Conservation (phyloP, 2,797 vertebrate species). For the Synanceia verrucosa region DNA sequence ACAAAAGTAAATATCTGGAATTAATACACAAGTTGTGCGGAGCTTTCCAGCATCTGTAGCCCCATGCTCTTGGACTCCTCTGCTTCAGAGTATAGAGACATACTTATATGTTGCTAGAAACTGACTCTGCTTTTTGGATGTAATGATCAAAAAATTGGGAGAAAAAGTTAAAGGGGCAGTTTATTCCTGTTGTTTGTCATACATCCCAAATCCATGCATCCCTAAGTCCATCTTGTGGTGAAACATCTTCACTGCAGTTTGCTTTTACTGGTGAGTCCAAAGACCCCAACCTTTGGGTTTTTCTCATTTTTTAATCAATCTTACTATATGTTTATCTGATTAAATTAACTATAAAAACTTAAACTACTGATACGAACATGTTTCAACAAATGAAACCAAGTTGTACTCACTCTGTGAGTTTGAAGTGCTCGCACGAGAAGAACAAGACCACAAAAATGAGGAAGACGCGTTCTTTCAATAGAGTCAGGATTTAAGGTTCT, state of each 20-base stretch:
- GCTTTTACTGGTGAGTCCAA: not conserved
- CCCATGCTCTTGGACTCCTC: constrained; percentile 16
- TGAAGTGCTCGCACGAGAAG: not conserved
- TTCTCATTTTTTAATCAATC: not conserved
- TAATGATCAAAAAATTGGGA: constrained; percentile 1
- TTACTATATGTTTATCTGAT: not conserved
- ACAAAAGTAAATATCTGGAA: constrained; percentile 79
- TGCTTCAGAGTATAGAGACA: constrained; percentile 6
- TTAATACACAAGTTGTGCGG: constrained; percentile 72
- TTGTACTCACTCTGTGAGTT: not conserved
- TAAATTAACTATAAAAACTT: too few relatives aligned
- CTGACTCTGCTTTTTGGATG: constrained; percentile 7
- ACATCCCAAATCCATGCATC: constrained; percentile 41
- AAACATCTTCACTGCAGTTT: constrained; percentile 67
- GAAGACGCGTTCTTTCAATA: constrained; percentile 16
- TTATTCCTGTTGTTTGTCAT: constrained; percentile 10
- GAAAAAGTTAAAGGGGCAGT: constrained; percentile 3
- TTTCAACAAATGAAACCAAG: not conserved
- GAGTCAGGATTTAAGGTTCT: not conserved
- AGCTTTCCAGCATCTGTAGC: not conserved
- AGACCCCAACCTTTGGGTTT: not conserved
- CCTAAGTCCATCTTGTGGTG: constrained; percentile 83
- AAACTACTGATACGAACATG: not conserved
- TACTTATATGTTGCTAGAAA: constrained; percentile 36
- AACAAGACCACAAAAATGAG: not conserved